phyloP scores from a whole-genome alignment of 1,140 invertebrate genomes.

The Drosophila triauraria region DNA sequence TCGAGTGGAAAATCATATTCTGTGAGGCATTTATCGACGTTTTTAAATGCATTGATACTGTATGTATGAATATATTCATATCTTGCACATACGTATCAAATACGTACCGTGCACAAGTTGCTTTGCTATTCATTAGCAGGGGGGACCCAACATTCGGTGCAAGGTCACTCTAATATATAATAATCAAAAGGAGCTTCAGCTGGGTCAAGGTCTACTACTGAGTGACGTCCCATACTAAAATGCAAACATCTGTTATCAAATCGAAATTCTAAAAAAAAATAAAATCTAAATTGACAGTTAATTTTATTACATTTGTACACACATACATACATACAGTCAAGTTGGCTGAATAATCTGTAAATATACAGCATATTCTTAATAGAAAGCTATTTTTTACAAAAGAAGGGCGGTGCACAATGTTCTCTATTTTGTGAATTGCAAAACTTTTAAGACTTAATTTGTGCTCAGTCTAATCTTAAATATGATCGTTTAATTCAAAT shows the following conservation, averaged over 20 bases:
- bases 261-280: neutral
- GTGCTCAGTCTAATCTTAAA: too few relatives aligned
- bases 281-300: too few relatives aligned
- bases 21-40: neutral
- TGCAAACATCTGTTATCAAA: neutral
- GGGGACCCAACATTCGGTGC: neutral
- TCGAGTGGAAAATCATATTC: neutral
- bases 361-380: neutral
- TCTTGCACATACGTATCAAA: neutral
- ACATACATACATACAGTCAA: too few relatives aligned
- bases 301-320: too few relatives aligned
- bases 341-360: too few relatives aligned
- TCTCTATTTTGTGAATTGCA: too few relatives aligned
- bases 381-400: too few relatives aligned
- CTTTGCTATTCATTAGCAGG: neutral
- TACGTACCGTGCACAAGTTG: too few relatives aligned
- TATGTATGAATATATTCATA: neutral
- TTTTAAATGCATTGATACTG: slow-evolving; percentile 3
- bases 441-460: too few relatives aligned
- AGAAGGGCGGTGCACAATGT: too few relatives aligned
- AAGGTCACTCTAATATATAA: slow-evolving; percentile 7
- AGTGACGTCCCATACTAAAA: slow-evolving; percentile 3
- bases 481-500: neutral
- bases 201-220: slow-evolving; percentile 7
- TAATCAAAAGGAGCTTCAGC: neutral